phyloP scores from a whole-genome alignment of 2,888 invertebrate species.

The Tromatobia lineatoria region DNA sequence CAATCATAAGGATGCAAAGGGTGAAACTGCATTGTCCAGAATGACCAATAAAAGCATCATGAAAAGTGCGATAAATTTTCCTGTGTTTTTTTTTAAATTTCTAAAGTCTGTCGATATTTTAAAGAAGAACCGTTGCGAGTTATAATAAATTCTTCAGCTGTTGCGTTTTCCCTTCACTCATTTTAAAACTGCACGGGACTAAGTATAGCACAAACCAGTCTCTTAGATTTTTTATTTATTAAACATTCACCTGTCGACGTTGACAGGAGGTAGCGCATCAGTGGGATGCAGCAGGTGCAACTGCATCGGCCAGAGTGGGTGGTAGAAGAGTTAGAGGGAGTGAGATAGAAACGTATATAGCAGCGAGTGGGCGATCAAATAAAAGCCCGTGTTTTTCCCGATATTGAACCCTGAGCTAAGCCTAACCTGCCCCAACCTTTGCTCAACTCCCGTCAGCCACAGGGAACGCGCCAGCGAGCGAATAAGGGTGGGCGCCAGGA shows the following conservation, averaged over 20 bases:
- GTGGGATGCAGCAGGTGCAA: slow-evolving; percentile 42
- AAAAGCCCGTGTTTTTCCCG: slow-evolving; percentile 79
- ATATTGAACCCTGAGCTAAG: slow-evolving; percentile 83
- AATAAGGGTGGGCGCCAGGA: slow-evolving; percentile 65
- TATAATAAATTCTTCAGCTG: neutral
- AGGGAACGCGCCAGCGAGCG: slow-evolving; percentile 50
- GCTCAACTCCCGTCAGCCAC: slow-evolving; percentile 55
- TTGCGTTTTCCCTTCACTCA: neutral
- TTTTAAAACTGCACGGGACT: neutral
- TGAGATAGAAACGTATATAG: slow-evolving; percentile 30
- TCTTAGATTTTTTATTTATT: slow-evolving; percentile 13
- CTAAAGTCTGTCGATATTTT: too few species aligned
- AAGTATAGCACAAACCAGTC: slow-evolving; percentile 9
- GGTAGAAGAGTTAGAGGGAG: neutral
- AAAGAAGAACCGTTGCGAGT: too few species aligned
- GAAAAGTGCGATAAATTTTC: too few species aligned
- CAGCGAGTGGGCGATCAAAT: slow-evolving; percentile 78
- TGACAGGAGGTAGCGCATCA: slow-evolving; percentile 13
- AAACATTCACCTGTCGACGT: slow-evolving; percentile 18
- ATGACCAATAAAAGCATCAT: too few species aligned
- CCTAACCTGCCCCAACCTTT: slow-evolving; percentile 83
- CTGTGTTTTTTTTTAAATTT: too few species aligned
- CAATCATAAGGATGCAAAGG: too few species aligned
- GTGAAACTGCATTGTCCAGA: too few species aligned
- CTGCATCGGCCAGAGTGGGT: neutral